Evolutionary conservation across 2,888 invertebrate species (phyloP).

Genomic region (Pyralis farinalis): DNA sequence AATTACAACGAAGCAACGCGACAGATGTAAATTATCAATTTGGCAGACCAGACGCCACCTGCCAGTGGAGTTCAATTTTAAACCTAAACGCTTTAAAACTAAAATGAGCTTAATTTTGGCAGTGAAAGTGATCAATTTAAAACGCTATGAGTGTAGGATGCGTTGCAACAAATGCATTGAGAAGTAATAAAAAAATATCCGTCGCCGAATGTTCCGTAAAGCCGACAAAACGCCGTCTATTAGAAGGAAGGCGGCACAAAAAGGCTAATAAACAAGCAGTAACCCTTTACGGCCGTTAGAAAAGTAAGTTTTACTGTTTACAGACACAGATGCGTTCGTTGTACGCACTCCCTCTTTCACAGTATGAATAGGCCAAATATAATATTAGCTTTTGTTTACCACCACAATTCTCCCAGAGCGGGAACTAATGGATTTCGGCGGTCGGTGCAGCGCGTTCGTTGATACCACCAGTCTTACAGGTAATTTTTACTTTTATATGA

Average conservation of each 20-base stretch:
- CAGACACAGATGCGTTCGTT: conserved; percentile 5
- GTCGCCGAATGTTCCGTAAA: conserved; percentile 38
- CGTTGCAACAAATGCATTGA: conserved; percentile 16
- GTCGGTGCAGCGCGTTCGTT: neutral
- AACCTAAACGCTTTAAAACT: conserved; percentile 1
- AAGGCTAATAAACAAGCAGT: conserved; percentile 51
- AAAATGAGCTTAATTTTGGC: neutral
- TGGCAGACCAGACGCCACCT: conserved; percentile 14
- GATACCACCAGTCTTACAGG: no score
- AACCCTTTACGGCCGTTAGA: conserved; percentile 36
- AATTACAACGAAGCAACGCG: conserved; percentile 18
- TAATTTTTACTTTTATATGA: no score
- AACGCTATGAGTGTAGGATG: neutral
- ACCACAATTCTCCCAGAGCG: neutral
- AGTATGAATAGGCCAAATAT: conserved; percentile 1
- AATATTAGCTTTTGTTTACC: conserved; percentile 4
- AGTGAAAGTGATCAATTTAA: neutral
- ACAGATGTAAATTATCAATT: conserved; percentile 21
- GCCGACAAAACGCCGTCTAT: conserved; percentile 62
- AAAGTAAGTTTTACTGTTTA: conserved; percentile 19
- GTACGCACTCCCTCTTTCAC: neutral
- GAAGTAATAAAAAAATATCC: conserved; percentile 36
- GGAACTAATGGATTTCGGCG: conserved; percentile 3
- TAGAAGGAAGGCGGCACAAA: conserved; percentile 46
- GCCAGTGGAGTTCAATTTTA: conserved; percentile 15